Base-by-base conservation (phyloP, 2,797 vertebrate genomes). In the Rhodeus uyekii region DNA sequence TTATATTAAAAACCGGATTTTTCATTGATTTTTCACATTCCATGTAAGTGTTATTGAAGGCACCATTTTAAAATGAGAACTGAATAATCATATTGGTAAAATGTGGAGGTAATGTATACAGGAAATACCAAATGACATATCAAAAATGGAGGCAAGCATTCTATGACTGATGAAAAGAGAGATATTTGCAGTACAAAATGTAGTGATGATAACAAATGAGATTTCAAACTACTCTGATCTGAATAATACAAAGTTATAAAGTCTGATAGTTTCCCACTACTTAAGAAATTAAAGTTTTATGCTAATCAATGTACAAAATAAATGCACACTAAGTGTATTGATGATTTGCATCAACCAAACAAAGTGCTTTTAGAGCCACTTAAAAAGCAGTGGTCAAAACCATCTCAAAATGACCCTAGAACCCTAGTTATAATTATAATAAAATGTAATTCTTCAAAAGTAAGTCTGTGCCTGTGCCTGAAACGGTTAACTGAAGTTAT, bases 401-500 rank as follows among this genome's bases (percentile, higher is more conserved):
- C 32, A 24, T 48, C n/a, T 55, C 7, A 50, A 27, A 27, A 38
- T 58, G 8, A n/a, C 27, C 5, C 5, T 58, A 46, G 44, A 46
- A 6, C 44, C 0, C 44, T 48, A 48, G 42, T 48, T 48, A 48
- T 48, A n/a, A n/a, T n/a, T n/a, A n/a, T n/a, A n/a, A n/a, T 36
- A 36, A 22, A 19, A 64, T 64, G 2, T 24, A 24, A 73, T 53
- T 19, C 32, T 74, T 55, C 13, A 73, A 73, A 53, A 55, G 2
- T 55, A 55, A 74, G 7, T 9, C 12, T 74, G 24, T 53, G 22
- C 38, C 10, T 34, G 74, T 42, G n/a, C 36, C 24, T 29, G 55
- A 46, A 76, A 32, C 3, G 12, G 27, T 44, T 61, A 76, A 61
- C 38, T 78, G 53, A 42, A 44, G 46, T 79, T 83, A 80, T 81